phyloP scores from a whole-genome alignment of 2,113 vertebrate genomes.

The Gymnogyps californianus region DNA sequence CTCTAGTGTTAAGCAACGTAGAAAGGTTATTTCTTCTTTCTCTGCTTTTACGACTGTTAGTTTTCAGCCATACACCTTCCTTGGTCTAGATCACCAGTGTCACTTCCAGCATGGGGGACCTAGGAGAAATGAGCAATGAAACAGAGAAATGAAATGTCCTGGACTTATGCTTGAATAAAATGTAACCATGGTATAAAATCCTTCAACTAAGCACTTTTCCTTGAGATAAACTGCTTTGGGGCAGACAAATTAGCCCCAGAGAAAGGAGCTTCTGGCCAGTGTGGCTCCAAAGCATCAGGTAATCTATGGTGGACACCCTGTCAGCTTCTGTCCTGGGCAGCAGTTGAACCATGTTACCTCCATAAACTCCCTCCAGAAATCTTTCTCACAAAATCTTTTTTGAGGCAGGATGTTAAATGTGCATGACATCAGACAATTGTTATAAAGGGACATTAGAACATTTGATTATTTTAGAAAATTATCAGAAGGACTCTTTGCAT shows the following conservation, averaged over 20 bases:
- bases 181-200: background rate
- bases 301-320: background rate
- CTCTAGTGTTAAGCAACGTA: background rate
- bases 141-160: background rate
- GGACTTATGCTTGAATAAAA: background rate
- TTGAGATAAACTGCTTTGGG: background rate
- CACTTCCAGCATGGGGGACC: background rate
- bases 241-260: background rate
- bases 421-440: background rate
- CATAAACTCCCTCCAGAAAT: background rate
- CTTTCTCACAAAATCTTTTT: background rate
- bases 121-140: background rate
- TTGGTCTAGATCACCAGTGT: background rate
- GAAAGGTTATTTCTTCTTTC: background rate
- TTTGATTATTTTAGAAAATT: background rate
- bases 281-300: background rate
- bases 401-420: background rate
- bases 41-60: background rate
- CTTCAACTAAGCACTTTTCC: background rate
- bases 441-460: background rate
- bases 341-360: fast-evolving
- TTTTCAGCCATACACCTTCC: background rate
- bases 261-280: background rate
- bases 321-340: background rate
- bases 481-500: background rate